Conservation (phyloP, 2,888 invertebrate species). For the Blomia tropicalis region DNA sequence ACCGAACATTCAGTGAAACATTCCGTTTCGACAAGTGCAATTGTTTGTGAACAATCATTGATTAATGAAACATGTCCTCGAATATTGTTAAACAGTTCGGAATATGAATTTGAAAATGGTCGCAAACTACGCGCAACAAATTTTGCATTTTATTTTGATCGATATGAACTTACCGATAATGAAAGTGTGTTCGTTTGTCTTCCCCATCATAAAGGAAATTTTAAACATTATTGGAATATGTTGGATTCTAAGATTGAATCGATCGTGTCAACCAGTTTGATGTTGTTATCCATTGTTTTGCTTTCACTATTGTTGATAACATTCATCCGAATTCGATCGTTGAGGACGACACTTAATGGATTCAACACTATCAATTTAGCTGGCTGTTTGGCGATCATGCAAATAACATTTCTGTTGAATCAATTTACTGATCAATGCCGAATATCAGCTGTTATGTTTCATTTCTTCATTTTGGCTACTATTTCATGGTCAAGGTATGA, state of each 20-base stretch:
- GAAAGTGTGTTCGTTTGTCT: conserved; percentile 27
- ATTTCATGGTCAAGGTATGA: conserved; percentile 24
- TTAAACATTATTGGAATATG: background rate
- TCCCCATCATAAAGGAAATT: background rate
- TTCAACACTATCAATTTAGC: conserved; percentile 36
- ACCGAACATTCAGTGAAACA: background rate
- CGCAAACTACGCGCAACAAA: background rate
- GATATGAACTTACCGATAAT: conserved; percentile 26
- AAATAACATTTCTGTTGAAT: conserved; percentile 33
- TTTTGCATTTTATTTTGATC: background rate
- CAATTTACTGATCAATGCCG: conserved; percentile 32
- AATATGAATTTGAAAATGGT: conserved; percentile 14
- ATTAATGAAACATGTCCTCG: conserved; percentile 19
- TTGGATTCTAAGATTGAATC: conserved; percentile 10
- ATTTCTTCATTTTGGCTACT: conserved; percentile 34
- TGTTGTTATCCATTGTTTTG: conserved; percentile 33
- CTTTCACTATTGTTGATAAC: conserved; percentile 34
- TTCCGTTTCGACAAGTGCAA: conserved; percentile 17
- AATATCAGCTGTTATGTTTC: conserved; percentile 33
- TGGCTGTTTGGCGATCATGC: conserved; percentile 34
- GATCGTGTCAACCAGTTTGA: conserved; percentile 21
- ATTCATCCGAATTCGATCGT: conserved; percentile 33
- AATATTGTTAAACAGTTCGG: conserved; percentile 12
- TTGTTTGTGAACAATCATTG: conserved; percentile 21
- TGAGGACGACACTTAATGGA: conserved; percentile 36